Conservation (phyloP, 2,888 invertebrate genomes). For the Dusona sp. region DNA sequence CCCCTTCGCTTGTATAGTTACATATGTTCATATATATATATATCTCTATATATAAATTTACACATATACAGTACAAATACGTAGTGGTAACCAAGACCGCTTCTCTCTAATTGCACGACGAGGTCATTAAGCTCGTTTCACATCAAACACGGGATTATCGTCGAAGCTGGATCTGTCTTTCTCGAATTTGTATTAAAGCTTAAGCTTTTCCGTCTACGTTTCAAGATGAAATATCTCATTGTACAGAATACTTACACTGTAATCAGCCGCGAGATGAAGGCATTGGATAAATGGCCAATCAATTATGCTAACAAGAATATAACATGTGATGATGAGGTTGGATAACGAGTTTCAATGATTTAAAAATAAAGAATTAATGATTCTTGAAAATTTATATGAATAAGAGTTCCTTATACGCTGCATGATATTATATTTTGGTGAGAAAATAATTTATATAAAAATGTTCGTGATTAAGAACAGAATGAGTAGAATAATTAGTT, state of each 20-base stretch:
- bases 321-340: background rate
- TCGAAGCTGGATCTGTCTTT: conserved; percentile 34
- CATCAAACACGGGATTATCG: conserved; percentile 68
- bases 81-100: conserved; percentile 22
- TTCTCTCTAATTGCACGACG: conserved; percentile 65
- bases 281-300: conserved; percentile 19
- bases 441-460: background rate
- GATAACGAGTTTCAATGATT: background rate
- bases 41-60: conserved; percentile 10
- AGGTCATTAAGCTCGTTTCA: conserved; percentile 66
- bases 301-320: conserved; percentile 6
- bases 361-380: background rate
- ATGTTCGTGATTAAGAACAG: background rate
- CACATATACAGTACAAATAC: background rate
- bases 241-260: background rate
- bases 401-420: background rate
- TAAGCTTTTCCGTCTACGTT: conserved; percentile 10
- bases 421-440: background rate
- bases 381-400: background rate
- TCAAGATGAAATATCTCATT: conserved; percentile 32
- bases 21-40: conserved; percentile 13
- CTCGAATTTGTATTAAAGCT: conserved; percentile 41
- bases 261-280: conserved; percentile 17
- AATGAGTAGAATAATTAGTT: background rate
- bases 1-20: conserved; percentile 17